Conservation (phyloP, 2,888 invertebrate species). For the Patella caerulea region DNA sequence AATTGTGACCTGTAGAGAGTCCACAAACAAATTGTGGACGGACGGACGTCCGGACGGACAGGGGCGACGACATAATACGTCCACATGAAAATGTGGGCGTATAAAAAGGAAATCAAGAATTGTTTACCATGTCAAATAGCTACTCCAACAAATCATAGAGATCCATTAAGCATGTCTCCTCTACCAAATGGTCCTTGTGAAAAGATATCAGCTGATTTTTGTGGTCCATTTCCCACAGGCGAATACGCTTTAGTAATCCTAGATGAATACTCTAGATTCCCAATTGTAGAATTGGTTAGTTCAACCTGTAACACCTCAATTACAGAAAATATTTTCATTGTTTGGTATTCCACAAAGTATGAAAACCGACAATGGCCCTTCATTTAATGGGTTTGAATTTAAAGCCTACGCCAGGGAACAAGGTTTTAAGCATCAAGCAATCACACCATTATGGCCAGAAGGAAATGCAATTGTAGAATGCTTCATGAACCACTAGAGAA, state of each 20-base stretch:
- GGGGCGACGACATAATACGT: too few relatives aligned
- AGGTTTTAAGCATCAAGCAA: constrained; percentile 40
- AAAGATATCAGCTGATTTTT: constrained; percentile 6
- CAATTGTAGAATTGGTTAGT: background rate
- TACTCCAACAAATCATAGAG: too few relatives aligned
- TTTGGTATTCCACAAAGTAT: constrained; percentile 27
- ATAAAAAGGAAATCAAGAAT: too few relatives aligned
- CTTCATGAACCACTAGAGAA: constrained; percentile 41
- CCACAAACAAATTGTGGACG: too few relatives aligned
- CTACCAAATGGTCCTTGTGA: too few relatives aligned
- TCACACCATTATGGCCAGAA: constrained; percentile 39
- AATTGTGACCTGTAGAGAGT: too few relatives aligned
- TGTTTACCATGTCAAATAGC: too few relatives aligned
- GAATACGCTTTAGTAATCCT: constrained; percentile 24
- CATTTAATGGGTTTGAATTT: constrained; percentile 31
- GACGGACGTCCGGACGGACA: too few relatives aligned
- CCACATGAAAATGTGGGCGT: too few relatives aligned
- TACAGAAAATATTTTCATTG: constrained; percentile 27
- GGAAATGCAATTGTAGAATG: constrained; percentile 42
- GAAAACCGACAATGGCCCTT: constrained; percentile 39
- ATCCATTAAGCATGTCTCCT: too few relatives aligned
- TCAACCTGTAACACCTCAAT: background rate
- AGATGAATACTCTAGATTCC: constrained; percentile 13
- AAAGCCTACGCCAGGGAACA: background rate
- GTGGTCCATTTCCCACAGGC: constrained; percentile 24